Base-by-base conservation (phyloP, 2,888 invertebrate species). In the Dasysyrphus albostriatus region DNA sequence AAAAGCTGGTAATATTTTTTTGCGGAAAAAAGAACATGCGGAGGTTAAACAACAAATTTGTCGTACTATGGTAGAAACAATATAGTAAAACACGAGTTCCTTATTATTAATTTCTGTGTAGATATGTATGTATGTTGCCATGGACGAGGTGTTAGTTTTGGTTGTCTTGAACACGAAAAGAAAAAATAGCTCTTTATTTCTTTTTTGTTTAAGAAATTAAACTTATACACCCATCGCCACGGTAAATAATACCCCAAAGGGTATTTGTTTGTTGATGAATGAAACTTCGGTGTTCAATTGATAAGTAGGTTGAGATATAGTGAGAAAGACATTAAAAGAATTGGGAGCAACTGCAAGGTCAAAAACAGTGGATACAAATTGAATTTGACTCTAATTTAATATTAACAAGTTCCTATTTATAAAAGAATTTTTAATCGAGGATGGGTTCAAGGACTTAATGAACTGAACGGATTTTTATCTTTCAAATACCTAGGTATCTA, bases 31-130 rank as follows among this genome's bases (percentile, higher is more conserved):
- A 58, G 10, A 58, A 19, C 58, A 42, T 44, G 44, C 19, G 8
- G 32, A 51, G 42, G 34, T 34, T 24, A 19, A 59, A 32, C 34
- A 58, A 59, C 72, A 47, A 73, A 73, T 73, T 73, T 47, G 72
- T 73, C 34, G 16, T 12, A 14, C 37, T 14, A 37, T 59, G 19
- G 47, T 9, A 39, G 37, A 47, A 59, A 37, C 34, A 49, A 59
- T 49, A 59, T 49, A 59, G 47, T n/a, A 12, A 59, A 49, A 39
- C 59, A 73, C 47, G 49, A n/a, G 47, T 59, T 37, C 32, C 14
- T 47, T 32, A 14, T 58, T 58, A 72, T 63, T 56, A 69, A 16
- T 63, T 37, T 51, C 19, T 49, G 2, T 14, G 2, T 10, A 10
- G n/a, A n/a, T 14, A 14, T 5, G n/a, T 3, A 47, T 16, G 16